Evolutionary conservation across 2,797 vertebrate species (phyloP).

Genomic region (Anas georgica): DNA sequence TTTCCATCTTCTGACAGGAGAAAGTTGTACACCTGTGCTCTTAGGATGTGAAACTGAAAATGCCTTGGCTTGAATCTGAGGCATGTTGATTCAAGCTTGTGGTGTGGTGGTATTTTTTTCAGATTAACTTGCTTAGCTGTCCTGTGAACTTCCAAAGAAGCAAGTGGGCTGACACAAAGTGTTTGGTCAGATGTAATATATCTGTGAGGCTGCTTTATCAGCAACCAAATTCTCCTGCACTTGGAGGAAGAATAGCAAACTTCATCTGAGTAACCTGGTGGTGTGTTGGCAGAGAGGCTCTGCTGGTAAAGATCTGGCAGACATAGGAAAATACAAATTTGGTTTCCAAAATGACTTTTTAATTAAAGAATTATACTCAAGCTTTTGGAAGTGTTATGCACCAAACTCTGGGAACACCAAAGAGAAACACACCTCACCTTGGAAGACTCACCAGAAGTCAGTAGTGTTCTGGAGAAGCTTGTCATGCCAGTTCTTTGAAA

Average conservation of each 20-base stretch:
- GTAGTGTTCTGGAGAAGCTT: background rate
- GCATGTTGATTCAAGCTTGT: background rate
- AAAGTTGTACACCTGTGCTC: background rate
- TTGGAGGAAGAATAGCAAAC: background rate
- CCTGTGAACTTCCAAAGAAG: accelerated
- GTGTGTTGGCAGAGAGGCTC: background rate
- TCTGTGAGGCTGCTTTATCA: background rate
- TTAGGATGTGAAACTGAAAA: background rate
- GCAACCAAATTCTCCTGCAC: background rate
- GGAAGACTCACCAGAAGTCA: background rate
- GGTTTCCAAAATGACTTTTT: background rate
- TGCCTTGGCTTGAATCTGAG: background rate
- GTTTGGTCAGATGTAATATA: background rate
- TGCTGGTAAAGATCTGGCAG: background rate
- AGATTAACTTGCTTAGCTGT: background rate
- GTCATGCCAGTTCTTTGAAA: background rate
- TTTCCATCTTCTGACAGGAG: background rate
- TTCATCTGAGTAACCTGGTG: background rate
- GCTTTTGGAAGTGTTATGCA: background rate
- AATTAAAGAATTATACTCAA: too few relatives aligned
- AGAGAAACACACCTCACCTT: background rate
- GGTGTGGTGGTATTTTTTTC: background rate
- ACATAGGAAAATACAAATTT: background rate
- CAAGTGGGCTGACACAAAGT: background rate
- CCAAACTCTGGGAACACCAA: background rate